Conservation (phyloP, 2,888 invertebrate genomes). For the Autographa gamma region DNA sequence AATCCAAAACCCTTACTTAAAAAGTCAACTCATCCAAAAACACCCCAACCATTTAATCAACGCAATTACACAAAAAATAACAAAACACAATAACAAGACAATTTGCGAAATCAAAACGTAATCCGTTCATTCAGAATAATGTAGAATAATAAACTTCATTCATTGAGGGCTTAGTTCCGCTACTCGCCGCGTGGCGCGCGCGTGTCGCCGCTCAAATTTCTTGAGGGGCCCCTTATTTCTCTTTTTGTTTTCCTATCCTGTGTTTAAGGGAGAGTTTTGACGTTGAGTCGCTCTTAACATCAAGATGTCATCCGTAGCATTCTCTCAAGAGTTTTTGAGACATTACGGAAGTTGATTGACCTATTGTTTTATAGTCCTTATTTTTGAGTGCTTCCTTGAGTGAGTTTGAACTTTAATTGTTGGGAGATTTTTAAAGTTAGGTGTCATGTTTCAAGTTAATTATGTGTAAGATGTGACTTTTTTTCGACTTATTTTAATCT, state of each 20-base stretch:
- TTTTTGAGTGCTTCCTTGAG: conserved; percentile 31
- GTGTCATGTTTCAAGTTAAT: not conserved
- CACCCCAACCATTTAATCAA: conserved; percentile 28
- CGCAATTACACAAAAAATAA: conserved; percentile 45
- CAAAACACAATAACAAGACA: conserved; percentile 35
- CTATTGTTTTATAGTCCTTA: conserved; percentile 19
- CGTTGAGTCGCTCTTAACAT: conserved; percentile 53
- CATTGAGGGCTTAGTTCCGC: conserved; percentile 73
- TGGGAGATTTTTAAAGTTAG: not conserved
- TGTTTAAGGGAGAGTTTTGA: conserved; percentile 49
- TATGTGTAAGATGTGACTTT: too few species aligned
- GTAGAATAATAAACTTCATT: conserved; percentile 28
- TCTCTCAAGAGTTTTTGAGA: conserved; percentile 35
- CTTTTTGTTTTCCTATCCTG: conserved; percentile 59
- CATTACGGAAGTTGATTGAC: conserved; percentile 43
- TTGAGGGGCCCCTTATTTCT: conserved; percentile 39
- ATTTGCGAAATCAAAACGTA: conserved; percentile 55
- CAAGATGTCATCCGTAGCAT: conserved; percentile 54
- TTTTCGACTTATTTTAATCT: too few species aligned
- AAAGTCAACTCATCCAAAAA: conserved; percentile 2
- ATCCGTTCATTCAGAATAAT: conserved; percentile 40
- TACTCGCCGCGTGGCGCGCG: conserved; percentile 77
- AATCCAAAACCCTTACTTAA: not conserved
- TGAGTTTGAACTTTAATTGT: not conserved
- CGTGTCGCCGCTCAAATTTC: conserved; percentile 72